These are phyloP conservation scores for Passer montanus DNA, from an alignment of 2,113 vertebrate species.

Conservation along the genomic window DNA sequence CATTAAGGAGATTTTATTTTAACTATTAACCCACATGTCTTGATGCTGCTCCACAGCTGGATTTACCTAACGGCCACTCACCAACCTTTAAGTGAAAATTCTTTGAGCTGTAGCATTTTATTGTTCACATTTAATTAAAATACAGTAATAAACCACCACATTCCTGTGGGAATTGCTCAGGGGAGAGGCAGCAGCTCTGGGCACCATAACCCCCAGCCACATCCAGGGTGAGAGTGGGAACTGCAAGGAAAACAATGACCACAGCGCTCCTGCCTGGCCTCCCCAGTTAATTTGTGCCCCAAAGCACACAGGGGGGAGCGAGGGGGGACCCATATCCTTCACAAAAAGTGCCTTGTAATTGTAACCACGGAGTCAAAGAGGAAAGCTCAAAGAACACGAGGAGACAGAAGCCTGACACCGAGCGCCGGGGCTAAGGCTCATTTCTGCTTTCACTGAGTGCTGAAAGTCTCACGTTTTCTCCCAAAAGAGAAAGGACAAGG, in stretches of 20 bases:
- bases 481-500: neutral
- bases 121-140: neutral
- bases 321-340: neutral
- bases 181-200: neutral
- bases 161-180: neutral
- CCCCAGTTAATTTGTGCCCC: neutral
- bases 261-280: neutral
- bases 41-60: neutral
- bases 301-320: neutral
- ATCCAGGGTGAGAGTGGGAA: neutral
- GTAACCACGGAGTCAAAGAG: neutral
- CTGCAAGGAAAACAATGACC: neutral
- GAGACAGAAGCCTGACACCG: neutral
- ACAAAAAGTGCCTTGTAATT: neutral
- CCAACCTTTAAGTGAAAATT: neutral
- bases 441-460: neutral
- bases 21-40: neutral
- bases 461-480: neutral
- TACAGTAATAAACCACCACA: neutral
- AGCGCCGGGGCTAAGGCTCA: neutral
- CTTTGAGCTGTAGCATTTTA: neutral
- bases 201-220: neutral
- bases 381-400: neutral
- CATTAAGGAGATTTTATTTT: neutral
- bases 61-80: neutral